These are phyloP conservation scores for Litoditis marina DNA, from an alignment of 2,888 invertebrate genomes.

Conservation along the genomic window DNA sequence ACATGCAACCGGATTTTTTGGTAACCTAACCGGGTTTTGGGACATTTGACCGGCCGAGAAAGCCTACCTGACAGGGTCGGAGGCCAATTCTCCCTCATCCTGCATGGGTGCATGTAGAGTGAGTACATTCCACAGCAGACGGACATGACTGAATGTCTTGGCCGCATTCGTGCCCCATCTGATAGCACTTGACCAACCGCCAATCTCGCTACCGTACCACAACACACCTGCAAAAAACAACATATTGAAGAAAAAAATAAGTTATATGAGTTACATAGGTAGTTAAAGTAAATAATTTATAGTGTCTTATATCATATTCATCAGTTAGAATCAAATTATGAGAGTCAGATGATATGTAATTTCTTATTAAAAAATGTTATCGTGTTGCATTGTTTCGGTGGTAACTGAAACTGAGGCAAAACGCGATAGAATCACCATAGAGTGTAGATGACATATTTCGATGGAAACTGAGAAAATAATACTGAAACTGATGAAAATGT, in stretches of 20 bases:
- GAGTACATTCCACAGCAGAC: slow-evolving; percentile 51
- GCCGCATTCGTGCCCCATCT: slow-evolving; percentile 46
- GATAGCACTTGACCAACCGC: slow-evolving; percentile 43
- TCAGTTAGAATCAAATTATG: too few relatives aligned
- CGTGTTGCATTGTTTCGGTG: too few relatives aligned
- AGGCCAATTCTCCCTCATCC: slow-evolving; percentile 44
- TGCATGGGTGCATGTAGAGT: slow-evolving; percentile 57
- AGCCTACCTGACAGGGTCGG: slow-evolving; percentile 50
- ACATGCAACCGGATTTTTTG: too few relatives aligned
- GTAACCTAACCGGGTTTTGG: neutral
- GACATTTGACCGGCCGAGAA: neutral
- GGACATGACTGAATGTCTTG: slow-evolving; percentile 29
- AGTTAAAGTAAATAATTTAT: too few relatives aligned
- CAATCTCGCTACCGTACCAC: slow-evolving; percentile 54
- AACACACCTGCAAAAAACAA: slow-evolving; percentile 33
- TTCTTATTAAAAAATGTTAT: too few relatives aligned
- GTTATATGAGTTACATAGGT: neutral
- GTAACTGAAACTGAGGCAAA: too few relatives aligned
- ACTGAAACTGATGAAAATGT: too few relatives aligned
- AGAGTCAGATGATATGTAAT: too few relatives aligned
- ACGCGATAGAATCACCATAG: too few relatives aligned
- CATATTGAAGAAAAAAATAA: neutral
- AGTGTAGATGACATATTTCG: too few relatives aligned
- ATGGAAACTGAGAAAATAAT: too few relatives aligned
- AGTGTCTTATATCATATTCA: too few relatives aligned